Conservation (phyloP, 2,113 vertebrate genomes). For the Megalops atlanticus region DNA sequence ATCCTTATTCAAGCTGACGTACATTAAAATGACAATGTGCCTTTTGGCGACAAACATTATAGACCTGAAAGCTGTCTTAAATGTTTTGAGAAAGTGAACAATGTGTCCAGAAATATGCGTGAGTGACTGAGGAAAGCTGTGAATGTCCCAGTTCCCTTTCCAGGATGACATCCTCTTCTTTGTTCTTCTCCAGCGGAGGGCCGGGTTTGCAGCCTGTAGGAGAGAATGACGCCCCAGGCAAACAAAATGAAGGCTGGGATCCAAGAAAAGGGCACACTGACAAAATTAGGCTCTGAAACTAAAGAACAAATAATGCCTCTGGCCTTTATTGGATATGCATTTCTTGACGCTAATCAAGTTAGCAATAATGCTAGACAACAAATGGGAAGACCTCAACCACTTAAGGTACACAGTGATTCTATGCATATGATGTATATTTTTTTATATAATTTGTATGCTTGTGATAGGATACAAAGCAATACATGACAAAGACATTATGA, state of each 20-base stretch:
- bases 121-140: too few relatives aligned
- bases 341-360: not conserved
- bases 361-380: too few relatives aligned
- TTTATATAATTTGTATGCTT: too few relatives aligned
- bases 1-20: too few relatives aligned
- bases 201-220: not conserved
- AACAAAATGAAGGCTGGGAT: not conserved
- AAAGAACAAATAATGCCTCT: not conserved
- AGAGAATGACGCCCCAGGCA: not conserved
- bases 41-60: too few relatives aligned
- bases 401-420: not conserved
- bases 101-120: too few relatives aligned
- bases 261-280: not conserved
- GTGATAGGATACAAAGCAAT: not conserved
- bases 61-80: too few relatives aligned
- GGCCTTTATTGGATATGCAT: not conserved
- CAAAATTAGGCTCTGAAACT: not conserved
- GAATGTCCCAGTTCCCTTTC: not conserved
- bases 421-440: not conserved
- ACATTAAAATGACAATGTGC: too few relatives aligned
- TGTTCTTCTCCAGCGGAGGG: not conserved
- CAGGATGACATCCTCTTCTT: conserved; percentile 1
- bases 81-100: too few relatives aligned
- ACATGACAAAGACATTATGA: not conserved
- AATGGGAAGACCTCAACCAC: not conserved